Conservation (phyloP, 92 coral and sea anemone species). For the Umimayanthus kanabou region DNA sequence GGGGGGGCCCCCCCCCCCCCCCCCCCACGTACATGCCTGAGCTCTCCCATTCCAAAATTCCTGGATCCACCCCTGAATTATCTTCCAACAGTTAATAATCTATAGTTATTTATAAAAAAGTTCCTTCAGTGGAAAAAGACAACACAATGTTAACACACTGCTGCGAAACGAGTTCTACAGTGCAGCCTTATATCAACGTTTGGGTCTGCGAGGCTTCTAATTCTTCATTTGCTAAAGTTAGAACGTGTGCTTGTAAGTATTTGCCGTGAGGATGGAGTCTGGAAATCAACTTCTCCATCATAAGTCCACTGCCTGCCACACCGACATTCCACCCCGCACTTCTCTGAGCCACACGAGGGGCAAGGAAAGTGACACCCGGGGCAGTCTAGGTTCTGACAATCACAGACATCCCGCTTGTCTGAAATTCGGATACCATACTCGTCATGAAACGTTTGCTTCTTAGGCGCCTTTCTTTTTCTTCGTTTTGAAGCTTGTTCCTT, state of each 20-base stretch:
- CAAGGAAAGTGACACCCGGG: conserved; percentile 98
- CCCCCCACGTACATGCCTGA: too few relatives aligned
- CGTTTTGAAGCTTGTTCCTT: conserved; percentile 48
- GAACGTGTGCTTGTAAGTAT: neutral
- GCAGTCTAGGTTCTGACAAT: conserved; percentile 90
- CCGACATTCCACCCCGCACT: conserved; percentile 97
- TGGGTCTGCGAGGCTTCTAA: neutral
- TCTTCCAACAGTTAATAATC: too few relatives aligned
- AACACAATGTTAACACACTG: too few relatives aligned
- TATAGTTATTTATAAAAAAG: too few relatives aligned
- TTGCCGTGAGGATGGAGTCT: conserved; percentile 59
- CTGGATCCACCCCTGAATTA: too few relatives aligned
- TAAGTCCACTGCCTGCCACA: conserved; percentile 94
- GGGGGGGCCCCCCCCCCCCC: too few relatives aligned
- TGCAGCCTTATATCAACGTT: too few relatives aligned
- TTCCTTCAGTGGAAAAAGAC: too few relatives aligned
- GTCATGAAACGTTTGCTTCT: conserved; percentile 73
- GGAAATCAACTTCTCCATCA: conserved; percentile 71
- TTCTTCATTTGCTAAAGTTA: neutral
- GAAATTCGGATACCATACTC: conserved; percentile 79
- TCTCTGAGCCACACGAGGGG: conserved; percentile 94
- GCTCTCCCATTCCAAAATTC: too few relatives aligned
- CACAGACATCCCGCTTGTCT: conserved; percentile 87
- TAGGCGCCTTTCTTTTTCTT: conserved; percentile 46
- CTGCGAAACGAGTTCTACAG: too few relatives aligned